phyloP scores from a whole-genome alignment of 1,140 invertebrate genomes.

The Calephelis nemesis region DNA sequence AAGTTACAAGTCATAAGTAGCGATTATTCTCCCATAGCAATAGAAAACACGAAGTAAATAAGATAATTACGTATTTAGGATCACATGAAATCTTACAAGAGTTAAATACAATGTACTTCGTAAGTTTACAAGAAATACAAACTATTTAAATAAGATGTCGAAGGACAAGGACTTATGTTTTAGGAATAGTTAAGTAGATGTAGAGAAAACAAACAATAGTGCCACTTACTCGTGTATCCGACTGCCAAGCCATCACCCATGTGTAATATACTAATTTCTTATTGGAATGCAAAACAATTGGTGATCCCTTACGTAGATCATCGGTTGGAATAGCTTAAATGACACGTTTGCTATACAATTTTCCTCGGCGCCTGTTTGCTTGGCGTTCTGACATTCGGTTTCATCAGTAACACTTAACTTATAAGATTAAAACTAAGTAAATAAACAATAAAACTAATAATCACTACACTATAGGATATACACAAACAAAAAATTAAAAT shows the following conservation, averaged over 20 bases:
- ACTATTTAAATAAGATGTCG: constrained; percentile 18
- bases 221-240: constrained; percentile 73
- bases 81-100: constrained; percentile 4
- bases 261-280: constrained; percentile 70
- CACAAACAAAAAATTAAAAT: constrained; percentile 75
- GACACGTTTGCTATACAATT: constrained; percentile 67
- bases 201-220: constrained; percentile 20
- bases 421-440: constrained; percentile 45
- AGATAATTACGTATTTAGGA: background rate
- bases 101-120: background rate
- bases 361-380: constrained; percentile 45
- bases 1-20: constrained; percentile 5
- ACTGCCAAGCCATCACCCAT: constrained; percentile 78
- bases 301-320: constrained; percentile 63
- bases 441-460: constrained; percentile 58
- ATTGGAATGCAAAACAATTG: constrained; percentile 64
- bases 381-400: constrained; percentile 41
- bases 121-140: background rate
- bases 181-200: background rate
- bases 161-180: constrained; percentile 16
- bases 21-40: background rate
- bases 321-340: constrained; percentile 64
- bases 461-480: constrained; percentile 58
- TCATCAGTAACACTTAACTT: constrained; percentile 48
- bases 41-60: constrained; percentile 1